Conservation (phyloP, 2,888 invertebrate species). For the Erannis defoliaria region DNA sequence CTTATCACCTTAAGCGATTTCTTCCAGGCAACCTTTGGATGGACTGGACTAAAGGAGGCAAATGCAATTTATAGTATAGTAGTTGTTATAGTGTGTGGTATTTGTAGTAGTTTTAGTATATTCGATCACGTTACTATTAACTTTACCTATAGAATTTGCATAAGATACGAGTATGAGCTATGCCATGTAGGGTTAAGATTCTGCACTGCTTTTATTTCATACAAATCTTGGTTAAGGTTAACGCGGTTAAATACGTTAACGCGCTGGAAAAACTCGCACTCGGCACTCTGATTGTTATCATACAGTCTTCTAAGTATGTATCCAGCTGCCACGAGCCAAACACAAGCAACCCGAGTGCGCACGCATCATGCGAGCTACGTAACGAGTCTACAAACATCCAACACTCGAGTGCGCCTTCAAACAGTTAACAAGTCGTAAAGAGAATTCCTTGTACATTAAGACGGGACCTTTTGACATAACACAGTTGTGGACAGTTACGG, state of each 20-base stretch:
- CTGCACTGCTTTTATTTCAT: too few relatives aligned
- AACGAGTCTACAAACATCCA: constrained; percentile 44
- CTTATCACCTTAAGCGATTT: too few relatives aligned
- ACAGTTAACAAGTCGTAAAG: constrained; percentile 65
- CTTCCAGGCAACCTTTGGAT: too few relatives aligned
- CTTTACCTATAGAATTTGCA: too few relatives aligned
- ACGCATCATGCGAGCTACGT: constrained; percentile 24
- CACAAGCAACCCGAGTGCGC: constrained; percentile 8
- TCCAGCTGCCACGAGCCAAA: constrained; percentile 28
- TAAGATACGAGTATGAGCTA: too few relatives aligned
- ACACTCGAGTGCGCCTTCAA: constrained; percentile 54
- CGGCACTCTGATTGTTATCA: constrained; percentile 1
- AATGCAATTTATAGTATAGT: too few relatives aligned
- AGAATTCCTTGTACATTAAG: constrained; percentile 52
- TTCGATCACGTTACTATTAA: too few relatives aligned
- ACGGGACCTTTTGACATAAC: constrained; percentile 26
- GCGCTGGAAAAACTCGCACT: not conserved
- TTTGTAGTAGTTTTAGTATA: too few relatives aligned
- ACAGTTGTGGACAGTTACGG: constrained; percentile 17
- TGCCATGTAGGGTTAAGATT: too few relatives aligned
- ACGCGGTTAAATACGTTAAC: not conserved
- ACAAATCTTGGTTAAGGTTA: not conserved
- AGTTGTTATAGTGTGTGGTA: too few relatives aligned
- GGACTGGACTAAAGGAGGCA: too few relatives aligned
- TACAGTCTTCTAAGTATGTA: constrained; percentile 9